A percentile compares a stretch with the other conserved stretches of the same genome.
phyloP scores from a whole-genome alignment of 2,888 invertebrate species.

The Alentia gelatinosa region DNA sequence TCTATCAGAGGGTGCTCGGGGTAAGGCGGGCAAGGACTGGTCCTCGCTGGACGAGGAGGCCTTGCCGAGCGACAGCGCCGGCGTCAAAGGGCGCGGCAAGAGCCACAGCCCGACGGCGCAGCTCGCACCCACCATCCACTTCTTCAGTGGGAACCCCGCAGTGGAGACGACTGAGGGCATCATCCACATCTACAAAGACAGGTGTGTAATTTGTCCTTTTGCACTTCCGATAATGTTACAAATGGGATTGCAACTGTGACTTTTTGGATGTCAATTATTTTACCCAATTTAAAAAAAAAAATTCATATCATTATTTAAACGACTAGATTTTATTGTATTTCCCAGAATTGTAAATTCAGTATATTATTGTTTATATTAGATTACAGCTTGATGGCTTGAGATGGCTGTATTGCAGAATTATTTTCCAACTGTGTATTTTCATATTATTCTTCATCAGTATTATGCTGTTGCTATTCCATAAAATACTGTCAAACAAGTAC shows the following conservation, averaged over 20 bases:
- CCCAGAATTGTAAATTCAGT: not conserved
- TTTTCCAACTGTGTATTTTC: no score
- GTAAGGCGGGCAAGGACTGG: not conserved
- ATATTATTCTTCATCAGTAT: no score
- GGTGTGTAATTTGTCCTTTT: constrained; percentile 84
- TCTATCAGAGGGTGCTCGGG: not conserved
- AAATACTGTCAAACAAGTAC: no score
- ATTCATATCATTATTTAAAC: not conserved
- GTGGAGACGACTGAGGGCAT: constrained; percentile 98
- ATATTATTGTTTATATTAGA: not conserved
- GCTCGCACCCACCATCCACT: constrained; percentile 81
- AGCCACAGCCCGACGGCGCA: constrained; percentile 42
- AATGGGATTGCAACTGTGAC: no score
- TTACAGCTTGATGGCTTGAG: no score
- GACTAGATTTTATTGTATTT: not conserved
- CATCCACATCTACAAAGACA: constrained; percentile 97
- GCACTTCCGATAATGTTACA: no score
- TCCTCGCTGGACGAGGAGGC: constrained; percentile 22
- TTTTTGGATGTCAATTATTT: no score
- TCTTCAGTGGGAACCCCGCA: constrained; percentile 97
- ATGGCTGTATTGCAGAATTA: no score
- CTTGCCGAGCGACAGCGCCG: constrained; percentile 72
- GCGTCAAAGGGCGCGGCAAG: constrained; percentile 4
- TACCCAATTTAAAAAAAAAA: not conserved
- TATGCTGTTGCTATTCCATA: no score